Conservation (phyloP, 2,797 vertebrate genomes). For the Rhinella marina region DNA sequence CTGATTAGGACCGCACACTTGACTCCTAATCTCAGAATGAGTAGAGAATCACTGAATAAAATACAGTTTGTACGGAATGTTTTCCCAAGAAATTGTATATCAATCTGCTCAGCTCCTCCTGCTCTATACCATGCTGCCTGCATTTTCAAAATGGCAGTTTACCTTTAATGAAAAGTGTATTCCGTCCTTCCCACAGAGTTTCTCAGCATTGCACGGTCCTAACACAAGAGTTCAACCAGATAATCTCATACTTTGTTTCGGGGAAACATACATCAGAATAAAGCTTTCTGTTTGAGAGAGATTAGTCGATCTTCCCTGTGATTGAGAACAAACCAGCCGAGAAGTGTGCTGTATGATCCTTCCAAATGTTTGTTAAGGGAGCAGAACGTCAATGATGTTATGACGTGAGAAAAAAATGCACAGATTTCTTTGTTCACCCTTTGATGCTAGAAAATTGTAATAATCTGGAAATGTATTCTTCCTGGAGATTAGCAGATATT, state of each 20-base stretch:
- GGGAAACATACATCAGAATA: background rate
- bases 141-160: background rate
- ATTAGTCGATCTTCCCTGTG: background rate
- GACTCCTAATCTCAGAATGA: too few relatives aligned
- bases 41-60: too few relatives aligned
- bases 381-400: slow-evolving; percentile 4
- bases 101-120: too few relatives aligned
- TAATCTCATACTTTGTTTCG: background rate
- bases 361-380: slow-evolving; percentile 32
- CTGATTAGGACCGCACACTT: too few relatives aligned
- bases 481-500: background rate
- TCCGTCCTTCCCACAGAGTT: slow-evolving; percentile 1
- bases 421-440: background rate
- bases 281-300: background rate
- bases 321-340: slow-evolving; percentile 15
- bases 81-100: too few relatives aligned
- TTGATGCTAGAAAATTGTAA: background rate
- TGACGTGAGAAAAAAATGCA: background rate
- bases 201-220: background rate
- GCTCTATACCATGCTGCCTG: too few relatives aligned
- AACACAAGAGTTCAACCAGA: background rate
- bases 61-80: too few relatives aligned
- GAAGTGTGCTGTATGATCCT: background rate
- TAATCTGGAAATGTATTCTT: background rate
- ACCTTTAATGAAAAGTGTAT: background rate